A percentile compares a stretch with the other conserved stretches of the same genome.
phyloP scores from a whole-genome alignment of 2,797 vertebrate genomes.

The Thaleichthys pacificus region DNA sequence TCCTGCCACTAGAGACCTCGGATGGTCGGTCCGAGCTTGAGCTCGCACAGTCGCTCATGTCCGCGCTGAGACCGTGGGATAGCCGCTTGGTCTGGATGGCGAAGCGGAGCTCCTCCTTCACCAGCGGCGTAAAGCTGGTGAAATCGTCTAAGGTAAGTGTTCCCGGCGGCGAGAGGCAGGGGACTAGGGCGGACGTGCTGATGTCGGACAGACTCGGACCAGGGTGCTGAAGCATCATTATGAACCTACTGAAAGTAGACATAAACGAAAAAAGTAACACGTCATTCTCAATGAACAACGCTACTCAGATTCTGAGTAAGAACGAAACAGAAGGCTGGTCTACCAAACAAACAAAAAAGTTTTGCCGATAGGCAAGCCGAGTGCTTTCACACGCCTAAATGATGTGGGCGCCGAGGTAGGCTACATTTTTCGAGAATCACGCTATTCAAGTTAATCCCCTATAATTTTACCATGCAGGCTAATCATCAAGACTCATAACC shows the following conservation, averaged over 20 bases:
- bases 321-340: too few relatives aligned
- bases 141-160: constrained; percentile 93
- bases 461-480: too few relatives aligned
- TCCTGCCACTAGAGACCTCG: constrained; percentile 37
- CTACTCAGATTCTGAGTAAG: background rate
- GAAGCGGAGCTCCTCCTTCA: constrained; percentile 91
- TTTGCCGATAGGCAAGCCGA: too few relatives aligned
- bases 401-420: too few relatives aligned
- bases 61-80: constrained; percentile 78
- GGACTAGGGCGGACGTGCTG: constrained; percentile 91
- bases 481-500: too few relatives aligned
- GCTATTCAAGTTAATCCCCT: too few relatives aligned
- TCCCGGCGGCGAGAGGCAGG: constrained; percentile 89
- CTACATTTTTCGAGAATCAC: too few relatives aligned
- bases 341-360: too few relatives aligned
- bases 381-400: too few relatives aligned
- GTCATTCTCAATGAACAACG: background rate
- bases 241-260: constrained; percentile 35
- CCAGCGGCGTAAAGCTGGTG: constrained; percentile 87
- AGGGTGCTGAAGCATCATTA: constrained; percentile 96
- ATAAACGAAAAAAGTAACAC: background rate
- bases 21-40: constrained; percentile 68
- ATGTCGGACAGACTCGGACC: constrained; percentile 89
- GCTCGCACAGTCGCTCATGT: constrained; percentile 75
- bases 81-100: constrained; percentile 89